Percentiles rank a stretch among this genome's conserved stretches.
These are phyloP conservation scores for Drosophila obscura DNA, from an alignment of 1,140 invertebrate genomes.

Conservation along the genomic window DNA sequence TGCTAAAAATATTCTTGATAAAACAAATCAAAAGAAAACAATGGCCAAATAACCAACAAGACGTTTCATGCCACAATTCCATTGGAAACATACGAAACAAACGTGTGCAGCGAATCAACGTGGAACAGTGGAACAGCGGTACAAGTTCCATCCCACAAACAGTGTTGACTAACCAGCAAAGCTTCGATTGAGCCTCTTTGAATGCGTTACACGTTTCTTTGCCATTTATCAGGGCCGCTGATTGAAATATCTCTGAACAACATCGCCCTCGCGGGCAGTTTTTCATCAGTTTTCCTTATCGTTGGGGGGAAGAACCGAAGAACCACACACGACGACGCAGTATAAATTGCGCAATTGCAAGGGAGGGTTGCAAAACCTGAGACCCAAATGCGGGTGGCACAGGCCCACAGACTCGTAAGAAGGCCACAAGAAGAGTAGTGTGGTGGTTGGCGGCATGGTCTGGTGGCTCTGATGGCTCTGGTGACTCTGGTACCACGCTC, in stretches of 20 bases:
- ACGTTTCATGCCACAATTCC: too few relatives aligned
- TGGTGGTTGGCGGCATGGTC: constrained; percentile 10
- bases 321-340: constrained; percentile 57
- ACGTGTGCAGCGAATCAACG: too few relatives aligned
- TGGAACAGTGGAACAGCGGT: too few relatives aligned
- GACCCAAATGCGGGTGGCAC: constrained; percentile 63
- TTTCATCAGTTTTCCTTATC: constrained; percentile 5
- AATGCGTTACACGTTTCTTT: constrained; percentile 33
- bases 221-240: constrained; percentile 39
- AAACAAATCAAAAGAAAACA: too few relatives aligned
- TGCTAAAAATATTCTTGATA: too few relatives aligned
- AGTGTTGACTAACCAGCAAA: neutral
- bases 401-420: too few relatives aligned
- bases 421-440: neutral
- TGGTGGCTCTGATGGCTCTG: neutral
- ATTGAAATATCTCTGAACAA: constrained; percentile 43
- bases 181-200: constrained; percentile 35
- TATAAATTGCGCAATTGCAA: constrained; percentile 66
- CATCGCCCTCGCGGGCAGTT: constrained; percentile 28
- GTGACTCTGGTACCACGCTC: too few relatives aligned
- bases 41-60: too few relatives aligned
- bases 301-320: neutral
- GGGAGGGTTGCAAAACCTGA: constrained; percentile 67
- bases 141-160: too few relatives aligned
- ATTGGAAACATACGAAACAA: too few relatives aligned